Evolutionary conservation across 1,140 invertebrate species (phyloP).

Genomic region (Campodea augens): DNA sequence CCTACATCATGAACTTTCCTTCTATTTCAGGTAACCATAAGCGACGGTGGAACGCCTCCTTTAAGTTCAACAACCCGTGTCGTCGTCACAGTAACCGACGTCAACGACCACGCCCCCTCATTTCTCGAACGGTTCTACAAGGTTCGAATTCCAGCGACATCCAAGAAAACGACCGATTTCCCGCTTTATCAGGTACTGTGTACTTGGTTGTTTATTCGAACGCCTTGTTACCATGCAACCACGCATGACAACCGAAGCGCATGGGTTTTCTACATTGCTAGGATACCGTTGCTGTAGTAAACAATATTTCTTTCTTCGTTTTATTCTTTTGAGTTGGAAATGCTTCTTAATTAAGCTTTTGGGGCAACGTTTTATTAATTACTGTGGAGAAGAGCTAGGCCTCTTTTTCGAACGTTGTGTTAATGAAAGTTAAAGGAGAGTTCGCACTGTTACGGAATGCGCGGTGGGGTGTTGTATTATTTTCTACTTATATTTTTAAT

Average conservation of each 20-base stretch:
- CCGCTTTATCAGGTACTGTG: conserved; percentile 43
- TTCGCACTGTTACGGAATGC: too few relatives aligned
- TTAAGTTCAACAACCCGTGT: conserved; percentile 66
- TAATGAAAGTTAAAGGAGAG: too few relatives aligned
- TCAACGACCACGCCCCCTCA: conserved; percentile 64
- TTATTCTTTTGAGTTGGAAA: background rate
- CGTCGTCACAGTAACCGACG: conserved; percentile 55
- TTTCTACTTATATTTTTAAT: too few relatives aligned
- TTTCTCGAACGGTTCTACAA: conserved; percentile 66
- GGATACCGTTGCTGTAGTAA: conserved; percentile 16
- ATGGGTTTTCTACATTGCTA: background rate
- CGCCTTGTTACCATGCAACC: too few relatives aligned
- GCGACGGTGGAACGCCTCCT: conserved; percentile 51
- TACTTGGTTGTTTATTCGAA: background rate
- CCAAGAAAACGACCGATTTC: conserved; percentile 25
- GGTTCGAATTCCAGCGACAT: conserved; percentile 47
- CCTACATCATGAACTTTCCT: too few relatives aligned
- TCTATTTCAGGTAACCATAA: conserved; percentile 42
- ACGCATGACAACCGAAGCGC: too few relatives aligned
- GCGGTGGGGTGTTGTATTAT: too few relatives aligned
- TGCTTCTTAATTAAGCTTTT: background rate
- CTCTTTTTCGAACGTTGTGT: background rate
- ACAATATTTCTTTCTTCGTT: background rate
- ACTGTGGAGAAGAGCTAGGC: too few relatives aligned
- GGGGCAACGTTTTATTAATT: background rate